Evolutionary conservation across 1,140 invertebrate genomes (phyloP).

Genomic region (Paraescarpia echinospica): DNA sequence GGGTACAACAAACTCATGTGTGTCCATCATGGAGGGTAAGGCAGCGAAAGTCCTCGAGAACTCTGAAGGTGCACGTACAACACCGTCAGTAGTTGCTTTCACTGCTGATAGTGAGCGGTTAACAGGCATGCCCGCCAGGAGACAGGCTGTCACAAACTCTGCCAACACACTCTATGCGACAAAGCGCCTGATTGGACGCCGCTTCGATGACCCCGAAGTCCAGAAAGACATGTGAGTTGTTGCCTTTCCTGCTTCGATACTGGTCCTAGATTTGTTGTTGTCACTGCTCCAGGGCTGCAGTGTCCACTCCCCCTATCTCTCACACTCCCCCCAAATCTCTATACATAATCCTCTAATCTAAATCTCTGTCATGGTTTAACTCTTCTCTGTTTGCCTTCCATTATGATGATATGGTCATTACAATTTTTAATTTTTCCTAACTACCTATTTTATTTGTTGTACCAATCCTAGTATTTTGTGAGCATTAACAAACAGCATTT

Average conservation of each 20-base stretch:
- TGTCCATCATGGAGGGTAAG: slow-evolving; percentile 97
- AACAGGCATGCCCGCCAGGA: slow-evolving; percentile 97
- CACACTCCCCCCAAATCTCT: too few relatives aligned
- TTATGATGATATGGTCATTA: too few relatives aligned
- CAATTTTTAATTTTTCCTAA: too few relatives aligned
- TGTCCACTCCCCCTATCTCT: not conserved
- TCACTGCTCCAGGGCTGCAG: not conserved
- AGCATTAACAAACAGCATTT: not conserved
- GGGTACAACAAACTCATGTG: slow-evolving; percentile 96
- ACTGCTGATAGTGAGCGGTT: slow-evolving; percentile 86
- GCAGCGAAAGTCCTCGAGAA: slow-evolving; percentile 88
- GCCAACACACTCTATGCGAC: slow-evolving; percentile 98
- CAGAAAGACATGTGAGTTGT: slow-evolving; percentile 87
- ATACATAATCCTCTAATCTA: too few relatives aligned
- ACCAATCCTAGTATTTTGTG: too few relatives aligned
- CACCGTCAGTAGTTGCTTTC: slow-evolving; percentile 95
- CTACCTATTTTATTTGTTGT: too few relatives aligned
- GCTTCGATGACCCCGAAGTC: slow-evolving; percentile 94
- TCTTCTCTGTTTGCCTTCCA: too few relatives aligned
- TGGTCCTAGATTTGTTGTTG: slow-evolving; percentile 13
- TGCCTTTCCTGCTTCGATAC: slow-evolving; percentile 13
- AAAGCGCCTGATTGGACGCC: slow-evolving; percentile 93
- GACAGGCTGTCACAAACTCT: slow-evolving; percentile 98
- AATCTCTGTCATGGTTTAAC: too few relatives aligned
- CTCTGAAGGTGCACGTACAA: slow-evolving; percentile 90